Percentiles rank a stretch among this genome's conserved stretches.
phyloP scores from a whole-genome alignment of 2,888 invertebrate species.

The Blomia tropicalis region DNA sequence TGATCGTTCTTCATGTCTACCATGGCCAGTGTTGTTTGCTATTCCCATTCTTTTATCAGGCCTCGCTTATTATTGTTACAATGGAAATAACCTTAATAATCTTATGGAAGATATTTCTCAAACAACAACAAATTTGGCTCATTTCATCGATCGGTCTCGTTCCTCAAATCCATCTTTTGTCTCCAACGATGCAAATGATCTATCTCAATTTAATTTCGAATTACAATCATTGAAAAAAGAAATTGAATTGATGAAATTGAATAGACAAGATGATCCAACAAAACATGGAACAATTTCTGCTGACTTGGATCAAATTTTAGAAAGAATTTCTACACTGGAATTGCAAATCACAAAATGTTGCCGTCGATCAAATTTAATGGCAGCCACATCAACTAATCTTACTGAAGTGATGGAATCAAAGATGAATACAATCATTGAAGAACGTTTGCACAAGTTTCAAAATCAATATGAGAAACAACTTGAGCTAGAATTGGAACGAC shows the following conservation, averaged over 20 bases:
- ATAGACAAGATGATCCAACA: not conserved
- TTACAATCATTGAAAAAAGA: not conserved
- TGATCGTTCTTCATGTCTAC: no score
- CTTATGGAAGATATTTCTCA: not conserved
- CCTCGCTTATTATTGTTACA: not conserved
- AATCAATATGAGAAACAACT: not conserved
- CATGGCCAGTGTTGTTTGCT: not conserved
- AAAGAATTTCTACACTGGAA: not conserved
- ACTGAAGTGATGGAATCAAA: not conserved
- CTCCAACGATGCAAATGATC: not conserved
- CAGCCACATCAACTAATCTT: no score
- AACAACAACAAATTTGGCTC: not conserved
- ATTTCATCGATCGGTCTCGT: not conserved
- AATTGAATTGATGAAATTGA: not conserved
- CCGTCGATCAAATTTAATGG: not conserved
- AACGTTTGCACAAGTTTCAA: not conserved
- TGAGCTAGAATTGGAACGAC: not conserved
- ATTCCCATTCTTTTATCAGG: conserved; percentile 3
- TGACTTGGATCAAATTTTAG: not conserved
- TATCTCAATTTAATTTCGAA: not conserved
- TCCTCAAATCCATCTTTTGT: not conserved
- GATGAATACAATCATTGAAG: not conserved
- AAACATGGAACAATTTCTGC: not conserved
- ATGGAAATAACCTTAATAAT: not conserved
- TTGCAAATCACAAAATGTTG: not conserved